Evolutionary conservation across 2,888 invertebrate genomes (phyloP), one percentile per base, ranked within the genome.

Genomic region (Colletes collaris): DNA sequence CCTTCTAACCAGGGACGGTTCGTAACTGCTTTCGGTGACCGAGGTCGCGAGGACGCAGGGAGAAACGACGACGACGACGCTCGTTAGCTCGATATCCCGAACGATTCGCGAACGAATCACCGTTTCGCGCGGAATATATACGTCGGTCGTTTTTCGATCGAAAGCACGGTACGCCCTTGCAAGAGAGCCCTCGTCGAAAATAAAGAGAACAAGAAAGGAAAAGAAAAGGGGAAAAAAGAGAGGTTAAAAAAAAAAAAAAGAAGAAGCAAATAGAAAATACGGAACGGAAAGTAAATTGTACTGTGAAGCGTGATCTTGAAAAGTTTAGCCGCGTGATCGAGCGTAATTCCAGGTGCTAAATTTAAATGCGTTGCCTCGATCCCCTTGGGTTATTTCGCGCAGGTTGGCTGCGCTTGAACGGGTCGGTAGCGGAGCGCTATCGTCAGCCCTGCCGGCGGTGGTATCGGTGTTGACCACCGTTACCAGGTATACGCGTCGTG

Each of bases 351-450:
- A 56, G 56, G 58, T 72, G 71, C 59, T 63, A 70, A 59, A 81
- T 81, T 80, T 75, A 75, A 81, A 81, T 55, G 72, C 76, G 76
- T 53, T 63, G 82, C 60, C 76, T 71, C 67, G 71, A 86, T 85
- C 87, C 87, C 85, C 84, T 85, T 73, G 87, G 88, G 79, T 86
- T 82, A 83, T 86, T 82, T 85, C 74, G 79, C 81, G 73, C 67
- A 86, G 83, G 87, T 87, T 86, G 86, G 85, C 84, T 83, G 86
- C 85, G 82, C 85, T 56, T 37, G 56, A 56, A 66, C 62, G 55
- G 50, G 16, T 56, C 27, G 58, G 59, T 46, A 10, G 44, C 44
- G 46, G 16, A 62, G 55, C 68, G 53, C 59, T 37, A 40, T 69
- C 37, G 67, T 53, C 55, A 62, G 50, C 69, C 13, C 58, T 46